phyloP scores from a whole-genome alignment of 1,140 invertebrate genomes.

The Acromyrmex heyeri region DNA sequence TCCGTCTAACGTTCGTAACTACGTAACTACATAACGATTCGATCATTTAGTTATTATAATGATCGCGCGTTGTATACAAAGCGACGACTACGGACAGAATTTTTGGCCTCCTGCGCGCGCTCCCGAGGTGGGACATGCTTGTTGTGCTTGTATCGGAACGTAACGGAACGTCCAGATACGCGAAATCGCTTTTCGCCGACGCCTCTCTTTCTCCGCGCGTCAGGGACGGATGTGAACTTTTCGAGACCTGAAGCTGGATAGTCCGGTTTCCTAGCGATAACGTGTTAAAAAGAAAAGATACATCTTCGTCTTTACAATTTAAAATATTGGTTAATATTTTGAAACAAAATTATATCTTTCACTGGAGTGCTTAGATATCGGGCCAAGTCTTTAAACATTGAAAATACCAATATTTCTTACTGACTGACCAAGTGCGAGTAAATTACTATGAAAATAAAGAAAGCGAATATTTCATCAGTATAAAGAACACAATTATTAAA shows the following conservation, averaged over 20 bases:
- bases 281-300: background rate
- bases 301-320: background rate
- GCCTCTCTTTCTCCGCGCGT: conserved; percentile 3
- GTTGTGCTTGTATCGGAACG: conserved; percentile 27
- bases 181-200: conserved; percentile 55
- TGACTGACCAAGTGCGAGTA: too few relatives aligned
- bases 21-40: conserved; percentile 57
- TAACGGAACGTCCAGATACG: conserved; percentile 40
- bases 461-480: too few relatives aligned
- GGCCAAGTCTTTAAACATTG: background rate
- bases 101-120: conserved; percentile 63
- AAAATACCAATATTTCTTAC: too few relatives aligned
- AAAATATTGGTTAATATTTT: background rate
- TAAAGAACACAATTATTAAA: too few relatives aligned
- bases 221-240: conserved; percentile 24
- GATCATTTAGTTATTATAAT: conserved; percentile 42
- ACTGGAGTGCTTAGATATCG: background rate
- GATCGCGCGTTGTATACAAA: conserved; percentile 49
- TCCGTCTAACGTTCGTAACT: conserved; percentile 48
- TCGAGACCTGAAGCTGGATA: background rate
- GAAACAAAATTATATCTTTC: background rate
- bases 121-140: conserved; percentile 39
- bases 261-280: background rate
- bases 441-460: too few relatives aligned
- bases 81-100: conserved; percentile 50